Base-by-base conservation (phyloP, 2,113 vertebrate genomes). In the Perognathus longimembris region DNA sequence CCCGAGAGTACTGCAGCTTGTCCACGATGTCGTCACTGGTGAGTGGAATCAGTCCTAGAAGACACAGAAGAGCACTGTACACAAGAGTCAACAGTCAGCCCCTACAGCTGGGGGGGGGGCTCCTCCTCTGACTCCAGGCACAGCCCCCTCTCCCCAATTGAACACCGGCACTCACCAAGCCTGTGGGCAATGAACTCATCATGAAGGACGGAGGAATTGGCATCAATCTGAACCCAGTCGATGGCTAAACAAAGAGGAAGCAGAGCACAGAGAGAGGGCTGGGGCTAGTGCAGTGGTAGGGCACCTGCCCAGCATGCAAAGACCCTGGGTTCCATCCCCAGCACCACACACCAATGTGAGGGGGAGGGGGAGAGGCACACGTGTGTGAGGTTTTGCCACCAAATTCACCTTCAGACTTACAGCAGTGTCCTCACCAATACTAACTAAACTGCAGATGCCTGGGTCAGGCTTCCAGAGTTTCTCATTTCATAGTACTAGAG, bases 221-320 rank as follows among this genome's bases (percentile, higher is more conserved):
- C 99, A 3, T 99, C 99, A 5, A 99, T 99, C 96, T 99, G 99
- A 67, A 99, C 99, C 99, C 99, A 99, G 97, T 99, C 99, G 0
- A 99, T 99, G 21, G 99, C 99, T 99, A 94, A 26, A 96, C 45
- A 40, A 61, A 7, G 14, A 30, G 61, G 73, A 57, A 84, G 93
- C 0, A 45, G 22, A 81, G n/a, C 45, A 59, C 34, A 61, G 59
- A 24, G 5, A 24, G 11, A 61, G 22, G 59, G 59, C 59, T 61
- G 59, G 20, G 24, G 59, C 59, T 61, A 54, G 0, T 54, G 50
- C 59, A 61, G 9, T 61, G 59, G 57, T 59, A 59, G 57, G 20
- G 59, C 24, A 26, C 59, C 24, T 61, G 59, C 22, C 59, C 8
- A 61, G 22, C 59, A 61, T 61, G 59, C 22, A 21, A 61, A 61